Evolutionary conservation across 2,113 vertebrate species (phyloP).

Genomic region (Sapayoa aenigma): DNA sequence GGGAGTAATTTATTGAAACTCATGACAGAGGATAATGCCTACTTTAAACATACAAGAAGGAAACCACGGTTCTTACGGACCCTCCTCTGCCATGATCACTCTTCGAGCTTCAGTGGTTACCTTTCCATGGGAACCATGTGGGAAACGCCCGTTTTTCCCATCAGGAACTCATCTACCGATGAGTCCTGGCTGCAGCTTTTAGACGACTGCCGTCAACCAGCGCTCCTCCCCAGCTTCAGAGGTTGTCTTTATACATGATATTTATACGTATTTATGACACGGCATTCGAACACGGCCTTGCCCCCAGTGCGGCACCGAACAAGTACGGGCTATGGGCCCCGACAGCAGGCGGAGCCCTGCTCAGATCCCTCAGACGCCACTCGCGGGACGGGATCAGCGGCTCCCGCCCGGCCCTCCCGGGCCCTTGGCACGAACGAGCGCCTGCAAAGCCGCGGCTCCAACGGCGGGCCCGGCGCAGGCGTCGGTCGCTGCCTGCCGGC

Average conservation of each 20-base stretch:
- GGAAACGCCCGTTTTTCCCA: fast-evolving
- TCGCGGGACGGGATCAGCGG: not conserved
- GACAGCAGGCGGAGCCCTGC: not conserved
- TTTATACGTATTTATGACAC: not conserved
- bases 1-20: not conserved
- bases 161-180: too few relatives aligned
- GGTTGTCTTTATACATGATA: not conserved
- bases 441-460: too few relatives aligned
- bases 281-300: not conserved
- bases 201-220: fast-evolving
- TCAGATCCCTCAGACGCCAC: too few relatives aligned
- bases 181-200: not conserved
- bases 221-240: not conserved
- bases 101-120: too few relatives aligned
- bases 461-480: too few relatives aligned
- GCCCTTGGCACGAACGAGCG: not conserved
- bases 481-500: fast-evolving
- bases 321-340: too few relatives aligned
- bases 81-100: not conserved
- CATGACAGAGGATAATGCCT: too few relatives aligned
- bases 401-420: not conserved
- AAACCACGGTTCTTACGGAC: fast-evolving
- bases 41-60: not conserved
- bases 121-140: fast-evolving
- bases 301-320: not conserved